Conservation (phyloP, 2,113 vertebrate genomes). For the Sphyrna mokarran region DNA sequence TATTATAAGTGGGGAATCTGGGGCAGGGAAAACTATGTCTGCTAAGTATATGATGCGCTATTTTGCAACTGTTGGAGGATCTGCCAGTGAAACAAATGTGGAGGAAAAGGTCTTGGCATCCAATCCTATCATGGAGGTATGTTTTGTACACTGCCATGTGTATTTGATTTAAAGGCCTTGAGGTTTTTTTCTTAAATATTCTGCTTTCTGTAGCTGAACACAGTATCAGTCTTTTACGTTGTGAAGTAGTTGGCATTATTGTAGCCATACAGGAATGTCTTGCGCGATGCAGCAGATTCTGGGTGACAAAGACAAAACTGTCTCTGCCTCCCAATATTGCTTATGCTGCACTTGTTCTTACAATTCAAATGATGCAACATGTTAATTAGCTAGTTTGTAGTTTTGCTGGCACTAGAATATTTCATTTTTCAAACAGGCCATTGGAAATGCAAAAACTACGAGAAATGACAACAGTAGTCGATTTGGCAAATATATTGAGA, state of each 20-base stretch:
- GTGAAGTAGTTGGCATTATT: no score
- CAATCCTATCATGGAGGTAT: slow-evolving; percentile 69
- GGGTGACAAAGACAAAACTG: background rate
- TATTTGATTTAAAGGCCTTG: background rate
- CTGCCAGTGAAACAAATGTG: slow-evolving; percentile 58
- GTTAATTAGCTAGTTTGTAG: background rate
- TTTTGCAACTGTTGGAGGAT: slow-evolving; percentile 66
- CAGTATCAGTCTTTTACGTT: no score
- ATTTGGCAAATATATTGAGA: slow-evolving; percentile 72
- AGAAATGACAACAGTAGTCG: slow-evolving; percentile 72
- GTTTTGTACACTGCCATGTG: background rate
- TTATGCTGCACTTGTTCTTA: no score
- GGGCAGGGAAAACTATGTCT: slow-evolving; percentile 65
- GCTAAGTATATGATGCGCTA: slow-evolving; percentile 68
- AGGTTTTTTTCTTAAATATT: background rate
- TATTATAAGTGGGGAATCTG: slow-evolving; percentile 69
- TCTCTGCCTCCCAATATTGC: no score
- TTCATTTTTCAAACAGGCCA: slow-evolving; percentile 49
- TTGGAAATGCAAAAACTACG: slow-evolving; percentile 69
- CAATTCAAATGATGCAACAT: no score
- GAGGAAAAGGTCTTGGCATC: slow-evolving; percentile 44
- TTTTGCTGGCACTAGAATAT: no score
- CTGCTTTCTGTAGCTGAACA: background rate
- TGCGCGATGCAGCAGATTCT: background rate
- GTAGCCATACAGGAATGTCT: background rate